A percentile compares a stretch with the other conserved stretches of the same genome.
Evolutionary conservation across 2,113 vertebrate species (phyloP).

Genomic region (Colius striatus): DNA sequence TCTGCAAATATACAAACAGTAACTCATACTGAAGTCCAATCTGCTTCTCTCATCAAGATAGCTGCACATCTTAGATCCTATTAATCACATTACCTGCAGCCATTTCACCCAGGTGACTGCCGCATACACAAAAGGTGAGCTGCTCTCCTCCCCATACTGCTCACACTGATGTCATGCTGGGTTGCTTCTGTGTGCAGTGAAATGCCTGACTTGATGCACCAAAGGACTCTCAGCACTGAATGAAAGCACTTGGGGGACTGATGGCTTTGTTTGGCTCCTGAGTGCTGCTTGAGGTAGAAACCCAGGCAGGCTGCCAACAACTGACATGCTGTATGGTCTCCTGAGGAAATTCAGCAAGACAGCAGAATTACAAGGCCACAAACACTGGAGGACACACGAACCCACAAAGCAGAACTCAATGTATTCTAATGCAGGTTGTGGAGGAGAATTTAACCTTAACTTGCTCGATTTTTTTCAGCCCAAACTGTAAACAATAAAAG

Average conservation of each 20-base stretch:
- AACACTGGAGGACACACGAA: not conserved
- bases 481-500: not conserved
- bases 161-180: not conserved
- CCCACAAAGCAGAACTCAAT: rapidly evolving
- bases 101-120: rapidly evolving
- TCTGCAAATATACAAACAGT: not conserved
- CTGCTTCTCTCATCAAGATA: not conserved
- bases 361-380: not conserved
- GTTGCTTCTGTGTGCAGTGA: rapidly evolving
- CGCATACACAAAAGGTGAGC: not conserved
- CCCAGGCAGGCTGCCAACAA: not conserved
- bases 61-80: not conserved
- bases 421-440: not conserved
- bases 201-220: not conserved
- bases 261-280: not conserved
- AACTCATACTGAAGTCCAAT: not conserved
- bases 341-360: not conserved
- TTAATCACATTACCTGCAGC: not conserved
- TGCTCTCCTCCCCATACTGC: not conserved
- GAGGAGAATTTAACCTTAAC: not conserved
- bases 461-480: not conserved
- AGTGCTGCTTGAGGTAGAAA: not conserved
- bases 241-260: not conserved
- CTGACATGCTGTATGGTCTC: not conserved
- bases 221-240: not conserved